Percentiles rank a stretch among this genome's conserved stretches.
phyloP scores from a whole-genome alignment of 2,797 vertebrate genomes.

The Peromyscus attwateri region DNA sequence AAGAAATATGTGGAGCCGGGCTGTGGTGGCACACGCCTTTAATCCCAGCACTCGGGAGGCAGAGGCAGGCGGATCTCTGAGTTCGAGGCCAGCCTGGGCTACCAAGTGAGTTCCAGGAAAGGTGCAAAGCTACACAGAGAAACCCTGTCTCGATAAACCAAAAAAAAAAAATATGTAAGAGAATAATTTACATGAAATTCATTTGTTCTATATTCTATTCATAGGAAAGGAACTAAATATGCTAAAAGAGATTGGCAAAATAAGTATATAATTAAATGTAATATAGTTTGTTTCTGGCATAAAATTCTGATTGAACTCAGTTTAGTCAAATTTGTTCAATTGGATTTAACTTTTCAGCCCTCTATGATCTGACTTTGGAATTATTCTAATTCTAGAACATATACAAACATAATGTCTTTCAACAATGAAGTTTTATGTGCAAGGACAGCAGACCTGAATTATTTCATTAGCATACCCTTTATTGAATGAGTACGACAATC shows the following conservation, averaged over 20 bases:
- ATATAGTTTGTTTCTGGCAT: neutral
- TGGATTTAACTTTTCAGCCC: conserved; percentile 19
- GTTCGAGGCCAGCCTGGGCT: too few relatives aligned
- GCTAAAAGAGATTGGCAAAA: conserved; percentile 30
- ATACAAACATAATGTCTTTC: conserved; percentile 8
- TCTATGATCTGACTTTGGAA: conserved; percentile 47
- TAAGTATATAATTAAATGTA: conserved; percentile 54
- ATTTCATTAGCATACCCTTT: neutral
- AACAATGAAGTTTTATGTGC: neutral
- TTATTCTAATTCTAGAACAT: conserved; percentile 46
- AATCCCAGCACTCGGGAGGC: too few relatives aligned
- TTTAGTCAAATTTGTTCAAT: conserved; percentile 59
- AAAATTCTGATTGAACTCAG: conserved; percentile 63
- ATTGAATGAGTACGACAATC: conserved; percentile 13
- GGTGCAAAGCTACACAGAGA: too few relatives aligned
- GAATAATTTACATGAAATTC: conserved; percentile 26
- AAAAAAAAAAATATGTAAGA: conserved; percentile 66
- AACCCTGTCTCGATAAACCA: too few relatives aligned
- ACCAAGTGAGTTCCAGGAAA: too few relatives aligned
- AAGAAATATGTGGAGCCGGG: too few relatives aligned
- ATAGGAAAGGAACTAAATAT: conserved; percentile 3
- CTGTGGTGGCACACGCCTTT: too few relatives aligned
- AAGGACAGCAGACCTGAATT: neutral
- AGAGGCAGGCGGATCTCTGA: too few relatives aligned
- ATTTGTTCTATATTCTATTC: conserved; percentile 31